Percentiles rank a stretch among this genome's conserved stretches.
phyloP scores from a whole-genome alignment of 2,797 vertebrate genomes.

The Harpagifer antarcticus region DNA sequence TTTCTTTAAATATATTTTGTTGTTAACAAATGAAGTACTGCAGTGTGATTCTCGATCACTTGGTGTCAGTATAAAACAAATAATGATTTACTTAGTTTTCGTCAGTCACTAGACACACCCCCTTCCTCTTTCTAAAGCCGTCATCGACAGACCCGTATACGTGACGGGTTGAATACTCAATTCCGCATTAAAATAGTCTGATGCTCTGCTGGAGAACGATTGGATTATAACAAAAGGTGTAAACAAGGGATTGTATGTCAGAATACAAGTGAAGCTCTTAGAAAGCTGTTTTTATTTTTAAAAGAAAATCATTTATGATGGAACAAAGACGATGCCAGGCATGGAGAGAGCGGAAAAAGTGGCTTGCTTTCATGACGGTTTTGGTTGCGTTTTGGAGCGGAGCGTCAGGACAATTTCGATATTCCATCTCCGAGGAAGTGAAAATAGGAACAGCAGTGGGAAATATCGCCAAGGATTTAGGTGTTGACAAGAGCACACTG shows the following conservation, averaged over 20 bases:
- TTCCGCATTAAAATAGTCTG: fast-evolving
- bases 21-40: slow-evolving; percentile 5
- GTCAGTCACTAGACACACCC: slow-evolving; percentile 18
- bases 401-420: slow-evolving; percentile 76
- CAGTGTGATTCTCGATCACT: slow-evolving; percentile 48
- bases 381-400: slow-evolving; percentile 42
- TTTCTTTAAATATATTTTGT: neutral
- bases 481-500: slow-evolving; percentile 77
- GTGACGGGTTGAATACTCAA: neutral
- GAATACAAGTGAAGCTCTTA: neutral
- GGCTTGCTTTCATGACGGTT: slow-evolving; percentile 21
- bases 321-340: slow-evolving; percentile 60
- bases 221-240: neutral
- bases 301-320: slow-evolving; percentile 40
- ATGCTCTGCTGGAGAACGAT: neutral
- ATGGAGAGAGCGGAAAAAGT: slow-evolving; percentile 26
- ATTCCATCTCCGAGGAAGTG: slow-evolving; percentile 82
- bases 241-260: fast-evolving
- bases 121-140: neutral
- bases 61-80: slow-evolving; percentile 70
- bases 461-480: slow-evolving; percentile 86
- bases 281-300: neutral
- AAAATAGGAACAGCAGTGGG: slow-evolving; percentile 84
- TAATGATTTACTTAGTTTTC: neutral
- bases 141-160: neutral